These are phyloP conservation scores for Leistus spinibarbis DNA, from an alignment of 2,888 invertebrate genomes.

Conservation along the genomic window DNA sequence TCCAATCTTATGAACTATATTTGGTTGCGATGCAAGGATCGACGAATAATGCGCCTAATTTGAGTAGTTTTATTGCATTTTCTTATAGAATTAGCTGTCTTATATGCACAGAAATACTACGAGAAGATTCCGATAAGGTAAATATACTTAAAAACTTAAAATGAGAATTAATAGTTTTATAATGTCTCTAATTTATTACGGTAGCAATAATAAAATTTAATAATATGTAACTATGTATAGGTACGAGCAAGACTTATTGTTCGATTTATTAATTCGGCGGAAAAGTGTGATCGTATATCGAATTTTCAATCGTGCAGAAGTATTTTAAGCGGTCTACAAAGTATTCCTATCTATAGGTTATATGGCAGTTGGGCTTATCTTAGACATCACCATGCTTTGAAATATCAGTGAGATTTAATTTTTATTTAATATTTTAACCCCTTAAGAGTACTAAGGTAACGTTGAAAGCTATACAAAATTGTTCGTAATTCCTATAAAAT, in stretches of 20 bases:
- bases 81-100: slow-evolving; percentile 61
- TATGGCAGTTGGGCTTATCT: slow-evolving; percentile 60
- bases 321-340: slow-evolving; percentile 60
- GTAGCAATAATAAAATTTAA: too few species aligned
- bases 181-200: too few species aligned
- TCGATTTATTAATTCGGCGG: slow-evolving; percentile 62
- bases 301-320: slow-evolving; percentile 63
- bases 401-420: slow-evolving; percentile 55
- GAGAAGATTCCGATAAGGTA: slow-evolving; percentile 55
- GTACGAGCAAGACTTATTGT: slow-evolving; percentile 60
- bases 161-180: too few species aligned
- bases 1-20: slow-evolving; percentile 57
- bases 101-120: slow-evolving; percentile 59
- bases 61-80: slow-evolving; percentile 61
- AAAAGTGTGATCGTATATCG: slow-evolving; percentile 60
- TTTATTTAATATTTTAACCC: neutral
- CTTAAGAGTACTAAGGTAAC: too few species aligned
- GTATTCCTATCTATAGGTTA: slow-evolving; percentile 61
- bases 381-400: slow-evolving; percentile 59
- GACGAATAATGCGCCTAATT: slow-evolving; percentile 60
- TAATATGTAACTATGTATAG: slow-evolving; percentile 45
- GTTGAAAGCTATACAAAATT: too few species aligned
- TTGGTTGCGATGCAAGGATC: slow-evolving; percentile 56
- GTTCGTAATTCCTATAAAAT: too few species aligned
- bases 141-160: neutral